These are phyloP conservation scores for Neomorphus geoffroyi DNA, from an alignment of 2,797 vertebrate genomes.

Conservation along the genomic window DNA sequence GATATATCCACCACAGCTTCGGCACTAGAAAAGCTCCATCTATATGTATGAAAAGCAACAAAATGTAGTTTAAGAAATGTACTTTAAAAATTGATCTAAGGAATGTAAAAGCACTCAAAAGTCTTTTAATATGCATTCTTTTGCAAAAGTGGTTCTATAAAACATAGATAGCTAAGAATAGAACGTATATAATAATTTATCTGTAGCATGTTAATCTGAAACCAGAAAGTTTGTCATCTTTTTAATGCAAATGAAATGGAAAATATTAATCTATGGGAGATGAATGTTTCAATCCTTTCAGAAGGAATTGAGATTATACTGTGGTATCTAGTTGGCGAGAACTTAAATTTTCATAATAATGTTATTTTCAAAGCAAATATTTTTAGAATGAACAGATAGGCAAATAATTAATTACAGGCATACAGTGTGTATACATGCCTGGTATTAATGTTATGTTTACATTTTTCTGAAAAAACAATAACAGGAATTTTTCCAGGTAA, in stretches of 20 bases:
- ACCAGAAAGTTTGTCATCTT: background rate
- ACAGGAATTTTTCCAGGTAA: background rate
- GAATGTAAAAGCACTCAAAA: background rate
- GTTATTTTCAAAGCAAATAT: background rate
- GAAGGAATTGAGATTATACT: background rate
- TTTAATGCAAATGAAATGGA: background rate
- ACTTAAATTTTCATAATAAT: background rate
- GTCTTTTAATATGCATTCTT: background rate
- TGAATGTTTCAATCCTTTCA: background rate
- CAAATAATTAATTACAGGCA: background rate
- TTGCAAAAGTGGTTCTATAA: background rate
- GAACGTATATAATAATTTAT: constrained; percentile 3
- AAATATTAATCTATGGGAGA: background rate
- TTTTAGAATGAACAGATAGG: background rate
- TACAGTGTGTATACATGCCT: background rate
- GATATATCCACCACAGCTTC: background rate
- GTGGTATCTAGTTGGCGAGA: background rate
- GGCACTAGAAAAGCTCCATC: background rate
- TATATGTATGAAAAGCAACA: constrained; percentile 15
- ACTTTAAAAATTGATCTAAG: constrained; percentile 2
- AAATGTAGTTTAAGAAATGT: constrained; percentile 24
- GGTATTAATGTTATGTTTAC: background rate
- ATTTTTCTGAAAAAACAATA: background rate
- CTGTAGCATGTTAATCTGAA: background rate
- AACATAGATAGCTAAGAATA: background rate